Evolutionary conservation across 2,888 invertebrate species (phyloP).

Genomic region (Gortyna flavago): DNA sequence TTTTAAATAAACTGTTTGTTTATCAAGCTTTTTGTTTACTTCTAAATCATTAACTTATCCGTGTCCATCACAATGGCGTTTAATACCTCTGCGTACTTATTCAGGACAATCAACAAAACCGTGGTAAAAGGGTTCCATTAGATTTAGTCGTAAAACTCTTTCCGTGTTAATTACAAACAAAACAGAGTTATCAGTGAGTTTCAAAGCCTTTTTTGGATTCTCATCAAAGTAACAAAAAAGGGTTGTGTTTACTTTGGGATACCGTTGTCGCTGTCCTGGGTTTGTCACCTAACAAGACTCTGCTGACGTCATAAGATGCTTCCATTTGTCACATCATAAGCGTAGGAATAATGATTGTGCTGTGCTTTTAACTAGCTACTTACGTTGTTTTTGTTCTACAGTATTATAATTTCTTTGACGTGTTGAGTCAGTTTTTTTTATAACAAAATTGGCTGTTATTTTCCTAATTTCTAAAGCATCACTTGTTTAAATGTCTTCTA

Average conservation of each 20-base stretch:
- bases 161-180: conserved; percentile 68
- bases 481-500: not conserved
- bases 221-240: conserved; percentile 67
- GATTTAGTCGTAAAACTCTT: conserved; percentile 67
- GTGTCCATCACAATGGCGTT: conserved; percentile 28
- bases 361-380: not conserved
- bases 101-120: conserved; percentile 47
- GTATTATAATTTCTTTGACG: not conserved
- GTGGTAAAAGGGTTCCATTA: conserved; percentile 68
- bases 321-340: not conserved
- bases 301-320: not conserved
- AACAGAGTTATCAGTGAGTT: conserved; percentile 71
- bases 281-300: conserved; percentile 14
- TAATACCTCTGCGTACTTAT: conserved; percentile 37
- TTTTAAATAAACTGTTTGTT: not conserved
- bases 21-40: conserved; percentile 13
- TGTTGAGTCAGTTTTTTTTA: not conserved
- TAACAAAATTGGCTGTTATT: not conserved
- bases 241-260: conserved; percentile 70
- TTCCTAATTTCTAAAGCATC: conserved; percentile 1
- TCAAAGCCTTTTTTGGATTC: conserved; percentile 65
- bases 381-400: not conserved
- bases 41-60: conserved; percentile 25
- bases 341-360: not conserved
- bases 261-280: conserved; percentile 27